phyloP scores from a whole-genome alignment of 2,888 invertebrate genomes.

The Chymomyza amoena region DNA sequence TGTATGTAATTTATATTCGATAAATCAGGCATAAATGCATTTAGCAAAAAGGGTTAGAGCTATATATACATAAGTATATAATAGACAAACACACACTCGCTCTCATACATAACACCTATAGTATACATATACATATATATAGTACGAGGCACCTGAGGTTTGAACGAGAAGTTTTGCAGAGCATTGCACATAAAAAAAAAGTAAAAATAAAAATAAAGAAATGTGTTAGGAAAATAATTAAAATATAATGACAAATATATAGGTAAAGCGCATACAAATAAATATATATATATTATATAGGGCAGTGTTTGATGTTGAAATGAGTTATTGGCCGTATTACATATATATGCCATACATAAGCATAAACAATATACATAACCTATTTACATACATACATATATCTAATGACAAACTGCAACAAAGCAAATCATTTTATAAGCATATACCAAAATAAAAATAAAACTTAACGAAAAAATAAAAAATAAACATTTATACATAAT shows the following conservation, averaged over 20 bases:
- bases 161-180: conserved; percentile 3
- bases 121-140: background rate
- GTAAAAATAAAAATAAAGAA: conserved; percentile 1
- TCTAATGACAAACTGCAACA: conserved; percentile 5
- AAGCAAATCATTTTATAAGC: conserved; percentile 50
- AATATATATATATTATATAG: conserved; percentile 55
- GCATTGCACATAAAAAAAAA: conserved; percentile 19
- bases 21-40: conserved; percentile 64
- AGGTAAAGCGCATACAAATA: conserved; percentile 44
- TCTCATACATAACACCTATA: conserved; percentile 17
- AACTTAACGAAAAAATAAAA: conserved; percentile 6
- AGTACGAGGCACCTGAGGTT: conserved; percentile 28
- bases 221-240: conserved; percentile 3
- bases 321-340: conserved; percentile 58
- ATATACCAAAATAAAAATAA: conserved; percentile 33
- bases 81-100: background rate
- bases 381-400: conserved; percentile 26
- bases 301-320: conserved; percentile 69
- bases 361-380: conserved; percentile 44
- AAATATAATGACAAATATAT: conserved; percentile 15
- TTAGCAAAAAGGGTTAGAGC: conserved; percentile 29
- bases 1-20: conserved; percentile 64
- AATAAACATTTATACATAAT: conserved; percentile 74
- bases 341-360: conserved; percentile 51
- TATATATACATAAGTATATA: background rate